Percentiles rank a stretch among this genome's conserved stretches.
These are phyloP conservation scores for Erpornis zantholeuca DNA, from an alignment of 2,113 vertebrate species.

Conservation along the genomic window DNA sequence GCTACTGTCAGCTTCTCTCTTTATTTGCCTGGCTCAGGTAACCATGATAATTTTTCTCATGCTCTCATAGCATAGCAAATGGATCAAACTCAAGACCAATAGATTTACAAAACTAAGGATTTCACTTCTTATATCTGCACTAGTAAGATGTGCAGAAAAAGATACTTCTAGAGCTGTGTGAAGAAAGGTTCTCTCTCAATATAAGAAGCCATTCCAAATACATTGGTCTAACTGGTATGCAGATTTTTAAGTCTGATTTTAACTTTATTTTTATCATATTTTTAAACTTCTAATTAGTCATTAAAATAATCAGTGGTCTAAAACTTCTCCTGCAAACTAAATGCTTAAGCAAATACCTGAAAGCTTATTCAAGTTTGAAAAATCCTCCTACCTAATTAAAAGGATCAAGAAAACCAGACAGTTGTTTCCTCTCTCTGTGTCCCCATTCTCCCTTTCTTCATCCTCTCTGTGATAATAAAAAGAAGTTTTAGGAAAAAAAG, in stretches of 20 bases:
- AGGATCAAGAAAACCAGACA: background rate
- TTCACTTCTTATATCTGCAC: background rate
- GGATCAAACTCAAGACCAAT: background rate
- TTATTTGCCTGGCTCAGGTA: background rate
- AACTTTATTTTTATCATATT: background rate
- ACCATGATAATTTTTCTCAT: background rate
- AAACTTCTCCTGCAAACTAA: background rate
- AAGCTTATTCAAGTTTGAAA: background rate
- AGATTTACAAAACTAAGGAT: background rate
- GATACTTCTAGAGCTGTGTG: background rate
- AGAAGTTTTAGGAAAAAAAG: background rate
- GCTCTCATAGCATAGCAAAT: background rate
- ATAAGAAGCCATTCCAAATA: background rate
- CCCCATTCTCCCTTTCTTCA: background rate
- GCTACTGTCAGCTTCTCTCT: background rate
- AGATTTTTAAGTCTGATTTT: background rate
- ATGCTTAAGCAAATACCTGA: background rate
- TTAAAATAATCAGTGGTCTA: background rate
- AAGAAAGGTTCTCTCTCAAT: background rate
- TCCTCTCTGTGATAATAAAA: background rate
- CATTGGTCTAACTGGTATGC: background rate
- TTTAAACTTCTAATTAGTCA: background rate
- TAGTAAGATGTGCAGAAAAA: background rate
- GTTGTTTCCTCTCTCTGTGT: background rate
- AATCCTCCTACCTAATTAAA: conserved; percentile 17